These are phyloP conservation scores for Psittacula echo DNA, from an alignment of 2,797 vertebrate genomes.

Conservation along the genomic window DNA sequence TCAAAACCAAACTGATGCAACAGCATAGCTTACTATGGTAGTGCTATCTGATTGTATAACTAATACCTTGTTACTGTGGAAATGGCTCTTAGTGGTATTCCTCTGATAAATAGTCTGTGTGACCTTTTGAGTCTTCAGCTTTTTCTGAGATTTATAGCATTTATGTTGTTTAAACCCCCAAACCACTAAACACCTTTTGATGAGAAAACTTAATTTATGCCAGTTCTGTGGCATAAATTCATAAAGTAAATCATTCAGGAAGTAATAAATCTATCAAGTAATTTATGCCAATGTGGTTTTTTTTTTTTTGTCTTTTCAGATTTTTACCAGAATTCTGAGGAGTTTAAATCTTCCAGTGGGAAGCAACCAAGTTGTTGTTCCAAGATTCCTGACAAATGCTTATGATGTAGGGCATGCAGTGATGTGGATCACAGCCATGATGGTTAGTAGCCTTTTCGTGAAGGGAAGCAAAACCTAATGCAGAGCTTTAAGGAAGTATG, in stretches of 20 bases:
- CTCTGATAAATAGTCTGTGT: neutral
- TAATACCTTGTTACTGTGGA: neutral
- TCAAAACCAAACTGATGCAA: neutral
- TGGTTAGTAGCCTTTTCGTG: conserved; percentile 81
- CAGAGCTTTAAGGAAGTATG: neutral
- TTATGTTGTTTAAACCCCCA: neutral
- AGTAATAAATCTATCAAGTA: neutral
- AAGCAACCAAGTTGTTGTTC: conserved; percentile 92
- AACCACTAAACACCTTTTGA: neutral
- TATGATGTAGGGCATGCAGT: conserved; percentile 96
- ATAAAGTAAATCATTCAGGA: neutral
- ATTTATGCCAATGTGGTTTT: neutral
- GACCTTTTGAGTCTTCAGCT: neutral
- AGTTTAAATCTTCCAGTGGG: conserved; percentile 97
- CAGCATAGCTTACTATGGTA: neutral
- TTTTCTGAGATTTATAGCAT: neutral
- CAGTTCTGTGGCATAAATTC: neutral
- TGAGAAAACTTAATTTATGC: neutral
- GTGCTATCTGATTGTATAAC: neutral
- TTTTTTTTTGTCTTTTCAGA: conserved; percentile 72
- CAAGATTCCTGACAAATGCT: conserved; percentile 91
- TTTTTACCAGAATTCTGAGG: conserved; percentile 95
- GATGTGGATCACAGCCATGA: conserved; percentile 94
- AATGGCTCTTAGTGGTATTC: neutral
- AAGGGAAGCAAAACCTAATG: neutral